These are phyloP conservation scores for Ectemnius lituratus DNA, from an alignment of 2,888 invertebrate species.

Conservation along the genomic window DNA sequence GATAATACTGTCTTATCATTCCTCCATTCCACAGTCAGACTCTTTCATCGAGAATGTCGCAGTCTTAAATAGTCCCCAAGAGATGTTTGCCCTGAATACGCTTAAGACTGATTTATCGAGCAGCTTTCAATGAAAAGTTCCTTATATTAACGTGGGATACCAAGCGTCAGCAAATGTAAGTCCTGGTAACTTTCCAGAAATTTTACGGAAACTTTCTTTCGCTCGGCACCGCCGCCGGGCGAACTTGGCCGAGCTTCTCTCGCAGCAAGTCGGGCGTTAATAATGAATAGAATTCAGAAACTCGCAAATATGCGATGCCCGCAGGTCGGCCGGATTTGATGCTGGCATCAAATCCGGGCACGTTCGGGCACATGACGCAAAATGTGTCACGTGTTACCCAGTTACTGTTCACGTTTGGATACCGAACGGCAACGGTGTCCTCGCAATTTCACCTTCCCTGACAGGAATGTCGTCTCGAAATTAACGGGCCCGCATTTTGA, in stretches of 20 bases:
- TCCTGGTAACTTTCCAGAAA: constrained; percentile 47
- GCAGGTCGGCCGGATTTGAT: background rate
- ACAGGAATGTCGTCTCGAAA: too few relatives aligned
- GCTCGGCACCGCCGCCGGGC: background rate
- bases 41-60: too few relatives aligned
- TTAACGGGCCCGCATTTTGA: background rate
- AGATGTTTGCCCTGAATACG: constrained; percentile 26
- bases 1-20: too few relatives aligned
- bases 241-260: constrained; percentile 21
- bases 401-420: background rate
- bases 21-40: too few relatives aligned
- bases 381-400: too few relatives aligned
- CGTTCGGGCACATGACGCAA: background rate
- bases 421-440: background rate
- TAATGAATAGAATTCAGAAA: constrained; percentile 38
- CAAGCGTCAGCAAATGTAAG: constrained; percentile 40
- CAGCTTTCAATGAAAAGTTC: constrained; percentile 38
- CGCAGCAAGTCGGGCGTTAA: constrained; percentile 35
- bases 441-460: background rate
- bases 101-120: constrained; percentile 38
- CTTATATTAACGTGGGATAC: constrained; percentile 31
- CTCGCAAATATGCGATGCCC: constrained; percentile 14
- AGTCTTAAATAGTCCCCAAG: background rate
- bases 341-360: constrained; percentile 3
- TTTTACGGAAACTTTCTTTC: constrained; percentile 38